These are phyloP conservation scores for Ptycholaimellus sp. DNA, from an alignment of 2,888 invertebrate genomes.

Conservation along the genomic window DNA sequence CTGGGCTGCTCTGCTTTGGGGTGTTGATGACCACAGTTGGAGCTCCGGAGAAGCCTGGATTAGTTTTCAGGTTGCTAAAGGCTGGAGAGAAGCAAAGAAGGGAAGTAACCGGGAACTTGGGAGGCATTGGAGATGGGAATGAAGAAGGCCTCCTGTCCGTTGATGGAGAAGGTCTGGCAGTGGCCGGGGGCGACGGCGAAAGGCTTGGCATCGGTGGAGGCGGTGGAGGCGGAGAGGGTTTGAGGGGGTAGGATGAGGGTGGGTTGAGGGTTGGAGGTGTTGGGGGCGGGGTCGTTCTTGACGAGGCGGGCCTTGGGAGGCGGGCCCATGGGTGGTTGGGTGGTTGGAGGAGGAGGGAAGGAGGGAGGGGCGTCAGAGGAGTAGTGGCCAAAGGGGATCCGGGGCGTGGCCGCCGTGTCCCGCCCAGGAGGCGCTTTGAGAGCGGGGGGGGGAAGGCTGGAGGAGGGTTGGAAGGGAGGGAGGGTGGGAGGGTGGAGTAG, in stretches of 20 bases:
- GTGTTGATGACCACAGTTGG: too few relatives aligned
- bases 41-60: background rate
- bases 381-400: too few relatives aligned
- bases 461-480: too few relatives aligned
- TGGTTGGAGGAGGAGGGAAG: too few relatives aligned
- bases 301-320: constrained; percentile 1
- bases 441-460: too few relatives aligned
- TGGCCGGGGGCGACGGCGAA: background rate
- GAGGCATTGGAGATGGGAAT: background rate
- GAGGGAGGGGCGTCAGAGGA: too few relatives aligned
- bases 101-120: constrained; percentile 5
- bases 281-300: background rate
- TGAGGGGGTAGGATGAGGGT: background rate
- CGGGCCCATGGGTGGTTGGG: constrained; percentile 1
- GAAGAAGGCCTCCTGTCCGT: constrained; percentile 2
- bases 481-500: too few relatives aligned
- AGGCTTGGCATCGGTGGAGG: constrained; percentile 3
- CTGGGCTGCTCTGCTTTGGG: too few relatives aligned
- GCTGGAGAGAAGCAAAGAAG: background rate
- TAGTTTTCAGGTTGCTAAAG: background rate
- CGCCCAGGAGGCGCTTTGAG: too few relatives aligned
- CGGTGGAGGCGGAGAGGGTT: background rate
- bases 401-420: too few relatives aligned
- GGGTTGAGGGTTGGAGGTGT: background rate
- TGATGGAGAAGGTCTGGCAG: background rate